phyloP scores from a whole-genome alignment of 2,888 invertebrate genomes.

The Tridacna gigas region DNA sequence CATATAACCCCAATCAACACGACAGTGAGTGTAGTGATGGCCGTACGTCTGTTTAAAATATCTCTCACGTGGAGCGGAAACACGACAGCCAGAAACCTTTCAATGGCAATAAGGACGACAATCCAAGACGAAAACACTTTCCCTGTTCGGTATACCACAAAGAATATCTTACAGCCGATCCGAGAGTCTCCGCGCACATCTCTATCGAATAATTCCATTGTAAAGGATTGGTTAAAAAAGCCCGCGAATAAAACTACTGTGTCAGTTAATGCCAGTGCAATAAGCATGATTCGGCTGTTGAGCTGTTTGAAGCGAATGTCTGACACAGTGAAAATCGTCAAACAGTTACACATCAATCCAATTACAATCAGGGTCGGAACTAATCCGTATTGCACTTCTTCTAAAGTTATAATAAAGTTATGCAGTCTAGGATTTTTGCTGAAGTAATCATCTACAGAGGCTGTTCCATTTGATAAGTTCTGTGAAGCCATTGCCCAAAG shows the following conservation, averaged over 20 bases:
- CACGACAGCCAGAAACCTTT: slow-evolving; percentile 35
- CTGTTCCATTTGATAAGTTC: too few species aligned
- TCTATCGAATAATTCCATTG: slow-evolving; percentile 43
- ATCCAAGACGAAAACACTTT: slow-evolving; percentile 69
- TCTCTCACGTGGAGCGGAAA: slow-evolving; percentile 20
- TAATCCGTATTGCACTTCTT: slow-evolving; percentile 1
- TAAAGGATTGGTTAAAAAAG: slow-evolving; percentile 61
- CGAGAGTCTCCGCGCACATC: slow-evolving; percentile 58
- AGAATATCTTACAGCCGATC: slow-evolving; percentile 63
- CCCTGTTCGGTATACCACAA: slow-evolving; percentile 55
- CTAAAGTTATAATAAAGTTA: background rate
- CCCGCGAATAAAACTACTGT: slow-evolving; percentile 45
- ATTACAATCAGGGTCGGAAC: slow-evolving; percentile 23
- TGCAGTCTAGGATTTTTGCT: too few species aligned
- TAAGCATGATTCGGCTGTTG: slow-evolving; percentile 53
- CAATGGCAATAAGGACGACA: slow-evolving; percentile 48
- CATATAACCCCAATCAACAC: slow-evolving; percentile 23
- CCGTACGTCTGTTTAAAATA: slow-evolving; percentile 1
- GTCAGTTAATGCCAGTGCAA: slow-evolving; percentile 63
- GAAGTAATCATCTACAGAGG: too few species aligned
- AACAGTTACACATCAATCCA: slow-evolving; percentile 57
- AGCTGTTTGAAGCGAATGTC: slow-evolving; percentile 38
- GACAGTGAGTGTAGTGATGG: background rate
- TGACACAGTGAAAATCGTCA: slow-evolving; percentile 59
- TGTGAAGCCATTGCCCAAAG: too few species aligned